phyloP scores from a whole-genome alignment of 2,888 invertebrate species.

The Zaprionus obscuricornis region DNA sequence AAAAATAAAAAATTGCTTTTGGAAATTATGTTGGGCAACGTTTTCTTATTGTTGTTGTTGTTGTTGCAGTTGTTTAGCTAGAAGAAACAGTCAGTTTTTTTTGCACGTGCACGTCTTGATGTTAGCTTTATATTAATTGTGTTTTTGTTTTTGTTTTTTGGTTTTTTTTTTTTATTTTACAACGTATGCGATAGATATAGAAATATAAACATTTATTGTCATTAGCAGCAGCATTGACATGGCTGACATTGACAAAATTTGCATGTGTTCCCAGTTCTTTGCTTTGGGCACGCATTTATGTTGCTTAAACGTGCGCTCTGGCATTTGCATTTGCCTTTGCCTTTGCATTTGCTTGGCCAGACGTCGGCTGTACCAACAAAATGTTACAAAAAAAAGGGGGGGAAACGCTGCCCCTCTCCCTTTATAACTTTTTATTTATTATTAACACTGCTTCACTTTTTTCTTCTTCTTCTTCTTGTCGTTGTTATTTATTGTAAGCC shows the following conservation, averaged over 20 bases:
- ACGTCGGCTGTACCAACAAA: too few species aligned
- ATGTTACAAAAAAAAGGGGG: too few species aligned
- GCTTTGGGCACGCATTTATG: conserved; percentile 82
- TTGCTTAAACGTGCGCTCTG: conserved; percentile 67
- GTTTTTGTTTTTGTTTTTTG: conserved; percentile 26
- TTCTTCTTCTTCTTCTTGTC: too few species aligned
- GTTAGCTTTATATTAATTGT: background rate
- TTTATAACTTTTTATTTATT: too few species aligned
- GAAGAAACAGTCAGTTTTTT: too few species aligned
- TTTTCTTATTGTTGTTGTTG: conserved; percentile 21
- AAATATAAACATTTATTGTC: conserved; percentile 78
- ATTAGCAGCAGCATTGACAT: conserved; percentile 50
- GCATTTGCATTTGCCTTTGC: too few species aligned
- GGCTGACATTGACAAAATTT: conserved; percentile 80
- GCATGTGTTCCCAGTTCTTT: conserved; percentile 76
- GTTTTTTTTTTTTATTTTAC: conserved; percentile 74
- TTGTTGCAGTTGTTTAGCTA: background rate
- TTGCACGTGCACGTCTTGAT: background rate
- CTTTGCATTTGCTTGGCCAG: too few species aligned
- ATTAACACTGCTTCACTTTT: too few species aligned
- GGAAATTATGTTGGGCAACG: too few species aligned
- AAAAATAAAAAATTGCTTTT: too few species aligned
- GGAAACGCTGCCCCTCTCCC: too few species aligned
- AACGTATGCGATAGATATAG: conserved; percentile 80
- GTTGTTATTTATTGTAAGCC: too few species aligned